Evolutionary conservation across 2,888 invertebrate genomes (phyloP).

Genomic region (Metalampra italica): DNA sequence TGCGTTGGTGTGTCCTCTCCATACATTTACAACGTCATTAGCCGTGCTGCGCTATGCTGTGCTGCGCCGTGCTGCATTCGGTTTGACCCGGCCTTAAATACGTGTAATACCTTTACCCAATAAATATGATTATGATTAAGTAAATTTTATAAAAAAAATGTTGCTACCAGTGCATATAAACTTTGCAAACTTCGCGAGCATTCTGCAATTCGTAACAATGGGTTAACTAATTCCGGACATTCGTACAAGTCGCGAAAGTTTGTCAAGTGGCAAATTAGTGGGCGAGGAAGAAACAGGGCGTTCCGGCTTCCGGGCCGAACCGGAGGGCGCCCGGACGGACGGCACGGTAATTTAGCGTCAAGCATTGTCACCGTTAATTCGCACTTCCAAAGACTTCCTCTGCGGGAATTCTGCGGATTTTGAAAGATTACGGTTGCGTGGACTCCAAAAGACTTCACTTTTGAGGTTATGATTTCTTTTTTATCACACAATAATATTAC

Average conservation of each 20-base stretch:
- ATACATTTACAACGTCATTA: too few relatives aligned
- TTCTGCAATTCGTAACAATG: constrained; percentile 9
- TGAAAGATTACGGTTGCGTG: not conserved
- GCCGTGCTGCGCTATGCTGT: too few relatives aligned
- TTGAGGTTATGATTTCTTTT: too few relatives aligned
- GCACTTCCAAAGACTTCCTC: constrained; percentile 18
- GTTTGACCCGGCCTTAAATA: too few relatives aligned
- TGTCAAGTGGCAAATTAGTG: constrained; percentile 53
- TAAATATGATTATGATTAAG: too few relatives aligned
- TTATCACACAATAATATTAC: too few relatives aligned
- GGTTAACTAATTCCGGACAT: constrained; percentile 32
- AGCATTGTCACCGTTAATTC: constrained; percentile 26
- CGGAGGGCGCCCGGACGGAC: constrained; percentile 23
- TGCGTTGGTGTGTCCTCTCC: too few relatives aligned
- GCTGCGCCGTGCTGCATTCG: too few relatives aligned
- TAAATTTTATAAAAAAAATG: too few relatives aligned
- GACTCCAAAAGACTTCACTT: too few relatives aligned
- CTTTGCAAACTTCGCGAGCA: not conserved
- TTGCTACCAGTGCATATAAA: not conserved
- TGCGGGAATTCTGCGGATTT: not conserved
- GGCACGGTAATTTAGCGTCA: constrained; percentile 33
- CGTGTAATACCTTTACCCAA: too few relatives aligned
- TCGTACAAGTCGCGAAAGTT: constrained; percentile 39
- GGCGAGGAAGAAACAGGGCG: constrained; percentile 43
- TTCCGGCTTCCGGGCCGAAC: constrained; percentile 11